Evolutionary conservation across 2,888 invertebrate genomes (phyloP).

Genomic region (Pollenia amentaria): DNA sequence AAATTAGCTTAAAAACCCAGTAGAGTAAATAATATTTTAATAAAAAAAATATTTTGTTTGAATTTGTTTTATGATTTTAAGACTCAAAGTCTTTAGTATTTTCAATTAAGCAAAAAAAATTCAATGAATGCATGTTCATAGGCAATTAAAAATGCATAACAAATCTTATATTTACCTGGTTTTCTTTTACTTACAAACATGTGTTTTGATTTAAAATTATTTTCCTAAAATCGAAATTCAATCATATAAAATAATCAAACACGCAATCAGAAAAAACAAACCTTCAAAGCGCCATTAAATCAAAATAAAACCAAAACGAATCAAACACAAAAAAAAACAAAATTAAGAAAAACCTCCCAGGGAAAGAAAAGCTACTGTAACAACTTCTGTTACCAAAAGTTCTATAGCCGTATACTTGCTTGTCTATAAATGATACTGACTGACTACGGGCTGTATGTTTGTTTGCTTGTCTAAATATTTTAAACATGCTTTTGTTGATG

Average conservation of each 20-base stretch:
- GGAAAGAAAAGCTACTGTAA: slow-evolving; percentile 37
- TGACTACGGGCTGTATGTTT: neutral
- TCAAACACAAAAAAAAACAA: neutral
- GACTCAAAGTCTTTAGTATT: slow-evolving; percentile 18
- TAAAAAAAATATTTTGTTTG: neutral
- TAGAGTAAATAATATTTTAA: neutral
- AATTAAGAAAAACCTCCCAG: slow-evolving; percentile 5
- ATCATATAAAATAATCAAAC: slow-evolving; percentile 2
- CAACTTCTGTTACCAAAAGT: slow-evolving; percentile 24
- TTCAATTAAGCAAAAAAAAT: slow-evolving; percentile 27
- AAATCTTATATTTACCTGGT: slow-evolving; percentile 63
- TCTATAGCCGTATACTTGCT: neutral
- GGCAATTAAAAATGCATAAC: slow-evolving; percentile 68
- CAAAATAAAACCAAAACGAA: slow-evolving; percentile 36
- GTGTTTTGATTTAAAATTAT: neutral
- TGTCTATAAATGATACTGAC: slow-evolving; percentile 6
- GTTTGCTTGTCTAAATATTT: neutral
- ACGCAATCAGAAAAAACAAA: slow-evolving; percentile 27
- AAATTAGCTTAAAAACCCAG: slow-evolving; percentile 6
- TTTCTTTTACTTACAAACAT: neutral
- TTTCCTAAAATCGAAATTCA: slow-evolving; percentile 47
- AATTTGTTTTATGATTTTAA: slow-evolving; percentile 33
- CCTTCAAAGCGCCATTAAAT: slow-evolving; percentile 31
- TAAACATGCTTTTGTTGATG: neutral
- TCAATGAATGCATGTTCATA: slow-evolving; percentile 55